phyloP scores from a whole-genome alignment of 1,140 invertebrate species.

The Trichonephila clavipes region DNA sequence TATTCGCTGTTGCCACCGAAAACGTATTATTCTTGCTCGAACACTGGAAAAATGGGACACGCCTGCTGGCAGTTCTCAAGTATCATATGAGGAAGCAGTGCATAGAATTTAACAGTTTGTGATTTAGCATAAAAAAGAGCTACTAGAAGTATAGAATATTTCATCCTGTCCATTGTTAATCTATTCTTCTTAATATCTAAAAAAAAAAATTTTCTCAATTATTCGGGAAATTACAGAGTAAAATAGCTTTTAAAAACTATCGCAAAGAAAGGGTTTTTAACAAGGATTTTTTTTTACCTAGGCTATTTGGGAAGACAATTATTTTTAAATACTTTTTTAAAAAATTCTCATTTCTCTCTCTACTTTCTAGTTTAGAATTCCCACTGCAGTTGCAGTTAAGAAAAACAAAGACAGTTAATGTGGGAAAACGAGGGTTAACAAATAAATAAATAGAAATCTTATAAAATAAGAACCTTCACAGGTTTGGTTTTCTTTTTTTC shows the following conservation, averaged over 20 bases:
- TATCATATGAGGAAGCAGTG: not conserved
- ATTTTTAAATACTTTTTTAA: too few relatives aligned
- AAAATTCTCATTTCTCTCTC: not conserved
- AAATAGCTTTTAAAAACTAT: too few relatives aligned
- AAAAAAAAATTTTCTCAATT: not conserved
- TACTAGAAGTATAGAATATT: not conserved
- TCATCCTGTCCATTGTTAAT: not conserved
- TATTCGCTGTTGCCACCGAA: not conserved
- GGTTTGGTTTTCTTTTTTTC: not conserved
- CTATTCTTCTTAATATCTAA: not conserved
- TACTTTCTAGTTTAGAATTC: not conserved
- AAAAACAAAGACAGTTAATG: not conserved
- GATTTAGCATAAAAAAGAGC: not conserved
- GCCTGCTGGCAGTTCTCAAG: not conserved
- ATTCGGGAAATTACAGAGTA: not conserved
- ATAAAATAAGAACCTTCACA: not conserved
- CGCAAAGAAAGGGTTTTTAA: not conserved
- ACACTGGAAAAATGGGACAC: not conserved
- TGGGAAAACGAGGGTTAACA: not conserved
- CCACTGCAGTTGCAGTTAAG: not conserved
- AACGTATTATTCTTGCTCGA: not conserved
- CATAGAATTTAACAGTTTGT: not conserved
- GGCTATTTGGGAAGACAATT: too few relatives aligned
- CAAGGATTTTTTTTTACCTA: not conserved
- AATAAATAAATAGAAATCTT: too few relatives aligned